phyloP scores from a whole-genome alignment of 1,140 invertebrate genomes.

The Drosophila serrata region DNA sequence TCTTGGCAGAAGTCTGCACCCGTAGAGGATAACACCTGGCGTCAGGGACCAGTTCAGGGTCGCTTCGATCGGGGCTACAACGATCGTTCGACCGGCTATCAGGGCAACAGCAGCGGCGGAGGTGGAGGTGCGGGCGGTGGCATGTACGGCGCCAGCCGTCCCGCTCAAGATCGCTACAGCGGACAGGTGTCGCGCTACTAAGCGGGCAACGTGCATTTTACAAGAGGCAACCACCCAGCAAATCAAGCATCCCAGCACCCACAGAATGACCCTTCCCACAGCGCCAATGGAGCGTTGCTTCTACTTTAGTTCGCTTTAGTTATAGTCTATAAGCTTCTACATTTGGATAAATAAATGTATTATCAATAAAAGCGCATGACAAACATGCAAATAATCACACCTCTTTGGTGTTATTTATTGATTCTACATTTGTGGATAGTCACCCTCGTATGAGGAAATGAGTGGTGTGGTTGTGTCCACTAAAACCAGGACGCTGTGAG shows the following conservation, averaged over 20 bases:
- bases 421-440: constrained; percentile 16
- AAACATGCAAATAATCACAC: constrained; percentile 3
- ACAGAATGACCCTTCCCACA: constrained; percentile 39
- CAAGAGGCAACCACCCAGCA: constrained; percentile 17
- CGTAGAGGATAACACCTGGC: constrained; percentile 76
- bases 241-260: constrained; percentile 14
- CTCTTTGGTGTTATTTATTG: background rate
- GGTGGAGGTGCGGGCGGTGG: constrained; percentile 44
- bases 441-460: constrained; percentile 69
- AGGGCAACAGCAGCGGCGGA: constrained; percentile 57
- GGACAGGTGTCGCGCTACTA: constrained; percentile 73
- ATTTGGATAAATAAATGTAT: constrained; percentile 63
- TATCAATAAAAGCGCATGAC: constrained; percentile 22
- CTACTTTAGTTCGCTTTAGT: constrained; percentile 66
- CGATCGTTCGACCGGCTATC: constrained; percentile 76
- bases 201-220: constrained; percentile 39
- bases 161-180: constrained; percentile 72
- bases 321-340: constrained; percentile 58
- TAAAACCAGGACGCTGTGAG: constrained; percentile 88
- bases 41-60: constrained; percentile 65
- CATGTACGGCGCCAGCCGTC: constrained; percentile 73
- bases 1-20: constrained; percentile 74
- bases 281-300: constrained; percentile 44
- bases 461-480: constrained; percentile 89
- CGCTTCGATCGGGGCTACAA: constrained; percentile 83